phyloP scores from a whole-genome alignment of 2,888 invertebrate genomes.

The Polyommatus iphigenia region DNA sequence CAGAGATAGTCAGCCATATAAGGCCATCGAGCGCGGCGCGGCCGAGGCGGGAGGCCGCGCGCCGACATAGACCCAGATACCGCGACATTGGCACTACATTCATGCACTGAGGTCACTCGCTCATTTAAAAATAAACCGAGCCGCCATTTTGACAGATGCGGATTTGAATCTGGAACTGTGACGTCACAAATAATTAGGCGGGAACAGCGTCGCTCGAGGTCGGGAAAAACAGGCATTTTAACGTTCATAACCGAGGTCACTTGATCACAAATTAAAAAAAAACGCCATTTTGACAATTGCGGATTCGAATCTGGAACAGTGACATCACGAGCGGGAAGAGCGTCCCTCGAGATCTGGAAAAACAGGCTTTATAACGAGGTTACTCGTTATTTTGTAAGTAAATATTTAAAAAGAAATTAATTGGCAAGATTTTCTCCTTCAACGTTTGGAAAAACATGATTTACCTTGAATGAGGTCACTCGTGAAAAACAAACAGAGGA shows the following conservation, averaged over 20 bases:
- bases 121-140: constrained; percentile 73
- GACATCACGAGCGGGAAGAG: neutral
- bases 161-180: constrained; percentile 44
- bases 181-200: neutral
- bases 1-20: constrained; percentile 47
- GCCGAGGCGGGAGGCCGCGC: constrained; percentile 59
- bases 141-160: constrained; percentile 54
- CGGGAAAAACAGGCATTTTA: neutral
- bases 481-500: neutral
- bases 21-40: constrained; percentile 47
- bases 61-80: constrained; percentile 78
- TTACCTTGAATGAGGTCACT: neutral
- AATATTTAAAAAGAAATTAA: neutral
- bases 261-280: neutral
- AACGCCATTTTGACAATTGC: neutral
- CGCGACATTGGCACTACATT: constrained; percentile 80
- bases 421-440: neutral
- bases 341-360: neutral
- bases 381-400: neutral
- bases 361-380: neutral
- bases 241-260: neutral
- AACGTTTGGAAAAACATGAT: neutral
- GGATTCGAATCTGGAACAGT: neutral
- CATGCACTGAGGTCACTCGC: constrained; percentile 72
- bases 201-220: neutral